Conservation (phyloP, 2,113 vertebrate species). For the Macroglossus sobrinus region DNA sequence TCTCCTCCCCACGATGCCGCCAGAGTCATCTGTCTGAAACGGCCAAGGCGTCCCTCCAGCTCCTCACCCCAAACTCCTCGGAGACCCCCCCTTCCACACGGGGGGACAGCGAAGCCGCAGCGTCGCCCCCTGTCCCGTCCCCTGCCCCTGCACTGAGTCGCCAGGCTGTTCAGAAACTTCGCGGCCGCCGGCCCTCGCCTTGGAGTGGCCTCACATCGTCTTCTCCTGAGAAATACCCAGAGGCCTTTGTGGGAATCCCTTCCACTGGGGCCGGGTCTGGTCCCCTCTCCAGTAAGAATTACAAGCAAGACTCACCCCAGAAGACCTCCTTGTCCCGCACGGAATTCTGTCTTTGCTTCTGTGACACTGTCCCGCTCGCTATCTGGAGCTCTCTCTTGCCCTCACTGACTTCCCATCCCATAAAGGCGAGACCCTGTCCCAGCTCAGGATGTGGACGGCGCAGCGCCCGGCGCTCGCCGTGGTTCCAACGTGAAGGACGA, state of each 20-base stretch:
- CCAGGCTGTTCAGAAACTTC: background rate
- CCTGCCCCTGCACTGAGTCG: rapidly evolving
- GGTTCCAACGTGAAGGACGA: background rate
- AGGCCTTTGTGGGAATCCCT: background rate
- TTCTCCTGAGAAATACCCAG: background rate
- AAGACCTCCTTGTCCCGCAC: background rate
- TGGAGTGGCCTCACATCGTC: background rate
- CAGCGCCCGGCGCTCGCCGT: rapidly evolving
- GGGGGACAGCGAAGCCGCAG: rapidly evolving
- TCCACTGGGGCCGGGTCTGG: background rate
- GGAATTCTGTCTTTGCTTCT: background rate
- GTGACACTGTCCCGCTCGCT: background rate
- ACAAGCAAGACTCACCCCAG: background rate
- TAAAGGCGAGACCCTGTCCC: background rate
- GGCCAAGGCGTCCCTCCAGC: rapidly evolving
- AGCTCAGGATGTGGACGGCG: background rate
- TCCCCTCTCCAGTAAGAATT: background rate
- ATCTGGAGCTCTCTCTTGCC: background rate
- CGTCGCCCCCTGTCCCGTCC: rapidly evolving
- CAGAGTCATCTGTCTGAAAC: background rate
- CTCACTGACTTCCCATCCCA: background rate
- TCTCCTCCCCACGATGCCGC: rapidly evolving
- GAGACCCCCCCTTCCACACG: background rate
- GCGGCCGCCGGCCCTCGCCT: background rate
- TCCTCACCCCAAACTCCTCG: background rate